Base-by-base conservation (phyloP, 2,797 vertebrate genomes). In the Threskiornis aethiopicus region DNA sequence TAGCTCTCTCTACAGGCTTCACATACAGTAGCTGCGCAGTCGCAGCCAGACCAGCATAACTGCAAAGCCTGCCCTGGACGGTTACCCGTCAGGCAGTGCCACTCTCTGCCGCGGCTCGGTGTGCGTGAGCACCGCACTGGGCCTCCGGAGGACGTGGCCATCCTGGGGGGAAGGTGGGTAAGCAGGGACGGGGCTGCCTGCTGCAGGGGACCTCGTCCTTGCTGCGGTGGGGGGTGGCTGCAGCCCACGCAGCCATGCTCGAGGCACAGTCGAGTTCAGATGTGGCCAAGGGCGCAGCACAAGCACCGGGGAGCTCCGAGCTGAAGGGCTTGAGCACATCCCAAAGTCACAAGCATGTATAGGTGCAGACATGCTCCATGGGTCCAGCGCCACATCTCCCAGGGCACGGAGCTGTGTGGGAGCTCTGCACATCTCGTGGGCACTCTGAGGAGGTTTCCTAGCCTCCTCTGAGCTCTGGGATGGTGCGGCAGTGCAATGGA, bases 1-100 rank as follows among this genome's bases (percentile, higher is more conserved):
- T 67, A 91, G 96, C 96, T 97, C 97, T 97, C 94, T 91, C 97
- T 89, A 73, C 96, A 92, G 97, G 97, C 91, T 87, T 86, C 31
- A 5, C 6, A 51, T 59, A 83, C 92, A 90, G 80, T 13, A 71
- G 86, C 96, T 89, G 65, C 21, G 52, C 86, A 54, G 71, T 13
- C 73, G 5, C 87, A 89, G 93, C 86, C 84, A 51, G 70, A 65
- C 10, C 7, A 5, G 84, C 81, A 61, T 29, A 82, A 85, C 70
- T 8, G 47, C 79, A 94, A 93, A 95, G 84, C 69, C 72, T 20
- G 76, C 76, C 76, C 81, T 35, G 29, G 57, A 54, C 5, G 11
- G 57, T 81, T 81, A 73, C 77, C 84, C 9, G 1, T 5, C n/a
- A 10, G 55, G 35, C n/a, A 67, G 42, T 2, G 3, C 28, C 28